Base-by-base conservation (phyloP, 2,113 vertebrate genomes). In the Diadophis punctatus region DNA sequence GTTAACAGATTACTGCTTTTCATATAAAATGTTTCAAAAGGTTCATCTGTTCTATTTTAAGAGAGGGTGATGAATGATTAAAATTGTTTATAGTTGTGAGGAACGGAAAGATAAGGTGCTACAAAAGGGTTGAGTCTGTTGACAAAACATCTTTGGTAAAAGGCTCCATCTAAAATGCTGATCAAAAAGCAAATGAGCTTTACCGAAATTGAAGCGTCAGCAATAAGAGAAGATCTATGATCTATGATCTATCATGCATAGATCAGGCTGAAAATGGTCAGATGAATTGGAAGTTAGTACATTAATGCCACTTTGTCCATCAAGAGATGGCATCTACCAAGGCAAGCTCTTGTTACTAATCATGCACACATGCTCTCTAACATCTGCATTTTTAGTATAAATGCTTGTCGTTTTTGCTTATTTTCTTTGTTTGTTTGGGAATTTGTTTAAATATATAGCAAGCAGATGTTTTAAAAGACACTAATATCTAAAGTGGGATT, bases 1-100 rank as follows among this genome's bases (percentile, higher is more conserved):
- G 91, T 94, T 90, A 90, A 92, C 94, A 46, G 90, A 95, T 95
- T 90, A 93, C 68, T 85, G 95, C 90, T 93, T 86, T 91, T 74
- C 93, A 96, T 95, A 96, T 95, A 96, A 96, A 94, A 89, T 93
- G 92, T 51, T 92, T 92, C 86, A 92, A 93, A 95, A 90, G 90
- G 4, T 18, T 52, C 63, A 34, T 74, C n/a, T 7, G 14, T 74
- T 74, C n/a, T 74, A 74, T 74, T 74, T 74, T 34, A 74, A 74
- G n/a, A 68, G 30, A 74, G 4, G n/a, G n/a, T 34, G n/a, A 74
- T 20, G 14, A 68, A 11, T 74, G 30, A 74, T 34, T 74, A 74
- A 34, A 74, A 74, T 74, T 18, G 14, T 74, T 74, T 34, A 74
- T 34, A 74, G 5, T 74, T 74, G n/a, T 74, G n/a, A 74, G 30